Evolutionary conservation across 2,113 vertebrate genomes (phyloP), one percentile per base, ranked within the genome.

Genomic region (Spilogale gracilis): DNA sequence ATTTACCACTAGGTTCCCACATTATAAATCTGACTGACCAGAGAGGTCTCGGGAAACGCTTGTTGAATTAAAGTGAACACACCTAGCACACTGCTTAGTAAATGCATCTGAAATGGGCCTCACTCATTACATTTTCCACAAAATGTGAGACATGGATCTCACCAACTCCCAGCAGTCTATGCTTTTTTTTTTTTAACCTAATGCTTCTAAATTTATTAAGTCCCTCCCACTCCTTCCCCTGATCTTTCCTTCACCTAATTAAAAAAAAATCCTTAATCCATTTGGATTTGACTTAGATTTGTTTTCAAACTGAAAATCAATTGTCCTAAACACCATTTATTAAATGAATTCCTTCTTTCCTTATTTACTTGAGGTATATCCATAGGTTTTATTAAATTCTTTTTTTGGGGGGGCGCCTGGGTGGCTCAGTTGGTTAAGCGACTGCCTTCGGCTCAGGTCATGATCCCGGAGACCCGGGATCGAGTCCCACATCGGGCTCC

Each of bases 271-370:
- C 45, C 38, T 79, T 83, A 81, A 92, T 74, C 74, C 48, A 93
- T 85, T 95, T 91, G 54, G 61, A 88, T 93, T 91, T 91, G 81
- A 97, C 69, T 97, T 76, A 76, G 43, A 82, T 85, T 95, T 89
- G 11, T 82, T 91, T 92, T 91, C 81, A 96, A 81, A 71, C 17
- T 65, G 30, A 87, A 89, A 96, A 43, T 8, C 9, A 87, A 69
- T n/a, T 67, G 18, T 81, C 20, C 81, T 88, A 81, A 95, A n/a
- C 32, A 74, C 5, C 2, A 17, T 32, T 92, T 84, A 94, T 71
- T 88, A 88, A 91, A 80, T 63, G 23, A 71, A 90, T 27, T 30
- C 85, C 91, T 95, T 56, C 67, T 43, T 79, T 86, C 78, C 79
- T 91, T 65, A 74, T 92, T 95, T 32, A 78, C 69, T 23, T 91